Base-by-base conservation (phyloP, 1,140 invertebrate genomes). In the Heliconius eleuchia region DNA sequence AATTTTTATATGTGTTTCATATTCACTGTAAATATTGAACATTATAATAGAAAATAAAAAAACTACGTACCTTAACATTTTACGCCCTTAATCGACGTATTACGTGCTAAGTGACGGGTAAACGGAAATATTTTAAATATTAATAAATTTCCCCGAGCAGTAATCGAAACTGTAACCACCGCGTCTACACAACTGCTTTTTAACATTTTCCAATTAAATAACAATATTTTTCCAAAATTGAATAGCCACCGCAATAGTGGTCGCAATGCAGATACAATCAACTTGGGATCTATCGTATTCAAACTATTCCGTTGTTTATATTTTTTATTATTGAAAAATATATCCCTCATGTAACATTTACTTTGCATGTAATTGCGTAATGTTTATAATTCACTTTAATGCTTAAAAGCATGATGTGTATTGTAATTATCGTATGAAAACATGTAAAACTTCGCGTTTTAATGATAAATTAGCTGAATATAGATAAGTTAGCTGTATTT, bases 231-330 rank as follows among this genome's bases (percentile, higher is more conserved):
- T 30, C 23, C 11, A 66, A 66, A 66, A 66, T 66, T 66, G 60
- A 66, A 27, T 30, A 4, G 60, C 60, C 27, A 66, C 70, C 76
- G 76, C 70, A 55, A 73, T 46, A 73, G n/a, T n/a, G 78, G 74
- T 52, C 74, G 78, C 78, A 80, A 76, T 80, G 78, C 78, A 73
- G 78, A 80, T 73, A 55, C 73, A 74, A 71, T 71, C 23, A 50
- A 75, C 74, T 4, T 60, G 50, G 23, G 27, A 13, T 66, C n/a
- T 66, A 16, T 30, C n/a, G 13, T 27, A 66, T 30, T 30, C 23
- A 30, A 60, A 66, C 9, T 30, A 66, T 30, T 30, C 60, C 4
- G 60, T 66, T 66, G 13, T 27, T 66, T 66, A 66, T n/a, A 27
- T 13, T 30, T 57, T 52, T 52, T 60, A 23, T 8, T 60, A 66